Conservation (phyloP, 1,140 invertebrate species). For the Drosophila carrolli region DNA sequence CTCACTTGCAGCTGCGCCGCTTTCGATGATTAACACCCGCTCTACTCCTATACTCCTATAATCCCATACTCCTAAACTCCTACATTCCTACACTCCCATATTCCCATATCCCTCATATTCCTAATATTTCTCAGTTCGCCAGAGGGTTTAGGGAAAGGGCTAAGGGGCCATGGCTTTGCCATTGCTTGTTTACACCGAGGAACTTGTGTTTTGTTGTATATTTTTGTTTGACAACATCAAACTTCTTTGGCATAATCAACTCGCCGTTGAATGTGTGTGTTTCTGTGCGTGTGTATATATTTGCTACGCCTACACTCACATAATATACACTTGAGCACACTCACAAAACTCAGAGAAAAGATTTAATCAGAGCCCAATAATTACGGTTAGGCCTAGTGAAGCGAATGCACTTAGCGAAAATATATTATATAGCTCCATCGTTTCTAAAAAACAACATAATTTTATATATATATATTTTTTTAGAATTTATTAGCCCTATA, state of each 20-base stretch:
- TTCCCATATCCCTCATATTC: background rate
- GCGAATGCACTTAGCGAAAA: slow-evolving; percentile 15
- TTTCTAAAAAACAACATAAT: no score
- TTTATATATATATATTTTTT: no score
- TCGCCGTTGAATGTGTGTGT: background rate
- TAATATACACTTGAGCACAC: background rate
- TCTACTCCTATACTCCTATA: background rate
- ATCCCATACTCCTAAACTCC: background rate
- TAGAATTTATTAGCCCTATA: no score
- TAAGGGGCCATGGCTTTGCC: slow-evolving; percentile 2
- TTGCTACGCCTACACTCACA: slow-evolving; percentile 12
- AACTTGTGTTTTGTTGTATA: slow-evolving; percentile 44
- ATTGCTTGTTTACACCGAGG: slow-evolving; percentile 20
- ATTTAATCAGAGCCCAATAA: slow-evolving; percentile 42
- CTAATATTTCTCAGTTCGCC: background rate
- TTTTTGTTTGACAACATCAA: slow-evolving; percentile 55
- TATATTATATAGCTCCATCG: background rate
- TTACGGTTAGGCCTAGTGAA: slow-evolving; percentile 13
- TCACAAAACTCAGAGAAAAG: background rate
- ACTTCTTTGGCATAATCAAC: slow-evolving; percentile 41
- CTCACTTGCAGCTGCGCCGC: slow-evolving; percentile 53
- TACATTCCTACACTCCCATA: background rate
- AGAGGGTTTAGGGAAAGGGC: background rate
- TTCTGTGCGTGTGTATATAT: slow-evolving; percentile 18
- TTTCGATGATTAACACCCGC: slow-evolving; percentile 41